Percentiles rank a stretch among this genome's conserved stretches.
phyloP scores from a whole-genome alignment of 2,888 invertebrate genomes.

The Acleris cristana region DNA sequence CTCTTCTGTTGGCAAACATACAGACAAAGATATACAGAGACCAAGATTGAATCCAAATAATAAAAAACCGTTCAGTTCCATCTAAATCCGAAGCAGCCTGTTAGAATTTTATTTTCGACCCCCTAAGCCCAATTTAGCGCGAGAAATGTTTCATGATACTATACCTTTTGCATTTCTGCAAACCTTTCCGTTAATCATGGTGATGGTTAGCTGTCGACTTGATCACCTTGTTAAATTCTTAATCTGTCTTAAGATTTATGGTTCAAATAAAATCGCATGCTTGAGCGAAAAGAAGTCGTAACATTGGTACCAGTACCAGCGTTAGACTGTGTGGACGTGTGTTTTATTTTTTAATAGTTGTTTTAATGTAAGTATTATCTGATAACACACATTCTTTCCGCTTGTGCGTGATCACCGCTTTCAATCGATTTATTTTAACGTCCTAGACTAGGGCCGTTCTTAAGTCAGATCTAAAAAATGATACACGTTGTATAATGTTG shows the following conservation, averaged over 20 bases:
- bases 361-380: conserved; percentile 70
- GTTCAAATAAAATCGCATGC: conserved; percentile 78
- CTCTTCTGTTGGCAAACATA: no score
- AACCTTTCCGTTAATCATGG: not conserved
- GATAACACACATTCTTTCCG: conserved; percentile 81
- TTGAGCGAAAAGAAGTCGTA: conserved; percentile 80
- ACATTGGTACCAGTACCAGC: conserved; percentile 49
- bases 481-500: conserved; percentile 33
- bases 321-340: conserved; percentile 73
- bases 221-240: not conserved
- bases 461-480: conserved; percentile 20
- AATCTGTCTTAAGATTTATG: conserved; percentile 48
- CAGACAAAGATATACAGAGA: no score
- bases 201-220: not conserved
- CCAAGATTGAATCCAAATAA: no score
- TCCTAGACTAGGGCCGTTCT: conserved; percentile 21
- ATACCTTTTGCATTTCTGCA: not conserved
- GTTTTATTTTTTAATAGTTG: conserved; percentile 69
- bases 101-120: no score
- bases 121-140: no score
- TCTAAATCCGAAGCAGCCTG: no score
- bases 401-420: conserved; percentile 83
- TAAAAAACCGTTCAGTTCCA: no score
- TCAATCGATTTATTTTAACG: conserved; percentile 41
- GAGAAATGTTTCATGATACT: no score